These are phyloP conservation scores for Rhombomys opimus DNA, from an alignment of 2,113 vertebrate genomes.

Conservation along the genomic window DNA sequence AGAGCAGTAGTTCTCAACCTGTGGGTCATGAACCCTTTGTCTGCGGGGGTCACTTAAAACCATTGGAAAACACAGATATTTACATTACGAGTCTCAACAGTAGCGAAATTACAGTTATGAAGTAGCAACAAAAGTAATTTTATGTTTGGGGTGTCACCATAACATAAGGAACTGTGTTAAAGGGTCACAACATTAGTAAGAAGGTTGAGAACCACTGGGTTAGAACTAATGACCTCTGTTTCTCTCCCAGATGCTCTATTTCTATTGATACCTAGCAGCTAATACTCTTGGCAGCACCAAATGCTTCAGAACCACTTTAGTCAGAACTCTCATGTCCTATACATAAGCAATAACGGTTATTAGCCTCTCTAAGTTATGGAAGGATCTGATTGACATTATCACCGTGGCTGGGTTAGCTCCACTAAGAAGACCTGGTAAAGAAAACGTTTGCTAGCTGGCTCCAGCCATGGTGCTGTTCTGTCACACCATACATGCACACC, in stretches of 20 bases:
- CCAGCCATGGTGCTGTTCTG: background rate
- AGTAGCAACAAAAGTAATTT: background rate
- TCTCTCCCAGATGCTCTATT: background rate
- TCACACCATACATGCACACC: accelerated
- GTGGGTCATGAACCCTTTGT: background rate
- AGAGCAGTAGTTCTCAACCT: background rate
- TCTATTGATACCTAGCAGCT: background rate
- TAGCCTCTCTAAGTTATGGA: background rate
- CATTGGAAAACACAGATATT: background rate
- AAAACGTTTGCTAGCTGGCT: background rate
- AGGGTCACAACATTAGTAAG: background rate
- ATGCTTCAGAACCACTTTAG: background rate
- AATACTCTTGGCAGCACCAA: background rate
- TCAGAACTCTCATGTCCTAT: background rate
- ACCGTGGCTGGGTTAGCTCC: background rate
- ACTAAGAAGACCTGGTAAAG: background rate
- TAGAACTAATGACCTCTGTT: background rate
- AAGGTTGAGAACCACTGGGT: background rate
- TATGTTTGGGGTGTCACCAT: background rate
- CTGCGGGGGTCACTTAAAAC: background rate
- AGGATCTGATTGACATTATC: background rate
- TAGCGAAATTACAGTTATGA: background rate
- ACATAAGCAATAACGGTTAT: background rate
- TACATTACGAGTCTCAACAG: background rate
- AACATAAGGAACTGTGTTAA: background rate